Conservation (phyloP, 2,797 vertebrate species). For the Myotis pilosus region DNA sequence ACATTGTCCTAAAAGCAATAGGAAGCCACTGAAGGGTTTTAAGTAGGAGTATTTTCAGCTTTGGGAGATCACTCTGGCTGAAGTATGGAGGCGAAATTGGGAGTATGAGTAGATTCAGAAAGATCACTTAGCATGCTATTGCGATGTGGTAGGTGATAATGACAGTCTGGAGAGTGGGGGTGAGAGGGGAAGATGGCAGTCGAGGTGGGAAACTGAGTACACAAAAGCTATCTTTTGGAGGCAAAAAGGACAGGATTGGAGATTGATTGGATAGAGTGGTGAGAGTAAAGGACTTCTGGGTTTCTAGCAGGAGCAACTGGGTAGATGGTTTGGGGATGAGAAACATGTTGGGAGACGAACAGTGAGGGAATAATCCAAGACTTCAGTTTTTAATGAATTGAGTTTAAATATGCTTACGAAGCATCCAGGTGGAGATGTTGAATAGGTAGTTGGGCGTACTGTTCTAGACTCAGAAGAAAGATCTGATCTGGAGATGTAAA, state of each 20-base stretch:
- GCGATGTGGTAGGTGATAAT: not conserved
- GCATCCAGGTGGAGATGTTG: not conserved
- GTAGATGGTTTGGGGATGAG: not conserved
- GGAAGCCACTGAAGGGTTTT: not conserved
- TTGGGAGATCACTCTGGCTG: conserved; percentile 12
- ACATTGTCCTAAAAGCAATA: not conserved
- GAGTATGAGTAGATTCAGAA: not conserved
- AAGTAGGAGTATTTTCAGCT: conserved; percentile 1
- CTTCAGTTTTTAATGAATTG: not conserved
- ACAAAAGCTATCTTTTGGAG: not conserved
- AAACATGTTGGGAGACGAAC: not conserved
- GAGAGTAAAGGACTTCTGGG: not conserved
- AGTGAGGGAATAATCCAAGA: not conserved
- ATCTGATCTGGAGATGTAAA: not conserved
- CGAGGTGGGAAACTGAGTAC: not conserved
- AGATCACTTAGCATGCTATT: not conserved
- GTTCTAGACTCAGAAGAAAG: not conserved
- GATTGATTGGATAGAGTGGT: not conserved
- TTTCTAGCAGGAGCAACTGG: conserved; percentile 21
- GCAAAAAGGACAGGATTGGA: not conserved
- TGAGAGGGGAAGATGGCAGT: not conserved
- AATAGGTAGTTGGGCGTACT: not conserved
- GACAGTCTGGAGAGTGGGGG: not conserved
- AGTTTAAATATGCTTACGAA: not conserved
- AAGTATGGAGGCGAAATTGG: not conserved